phyloP scores from a whole-genome alignment of 2,888 invertebrate genomes.

The Drosophila siamana region DNA sequence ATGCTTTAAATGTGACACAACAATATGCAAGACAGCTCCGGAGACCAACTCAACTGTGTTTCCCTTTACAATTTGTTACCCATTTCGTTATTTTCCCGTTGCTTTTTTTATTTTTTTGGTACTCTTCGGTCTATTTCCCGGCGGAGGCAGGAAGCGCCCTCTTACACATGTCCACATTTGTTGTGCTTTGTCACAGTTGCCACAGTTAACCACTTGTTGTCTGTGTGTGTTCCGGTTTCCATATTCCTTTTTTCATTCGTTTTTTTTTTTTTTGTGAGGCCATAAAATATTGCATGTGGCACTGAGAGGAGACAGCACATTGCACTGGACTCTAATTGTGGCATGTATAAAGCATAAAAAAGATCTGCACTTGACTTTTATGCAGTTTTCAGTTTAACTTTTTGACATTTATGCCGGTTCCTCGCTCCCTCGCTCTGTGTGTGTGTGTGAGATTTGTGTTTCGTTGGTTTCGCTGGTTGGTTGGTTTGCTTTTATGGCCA shows the following conservation, averaged over 20 bases:
- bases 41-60: conserved; percentile 11
- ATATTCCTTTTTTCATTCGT: neutral
- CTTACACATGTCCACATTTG: conserved; percentile 50
- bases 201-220: conserved; percentile 56
- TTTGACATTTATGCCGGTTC: conserved; percentile 62
- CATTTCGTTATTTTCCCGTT: neutral
- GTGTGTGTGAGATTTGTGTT: conserved; percentile 7
- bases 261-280: conserved; percentile 10
- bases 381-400: conserved; percentile 60
- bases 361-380: conserved; percentile 58
- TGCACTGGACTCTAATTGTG: conserved; percentile 52
- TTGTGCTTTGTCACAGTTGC: conserved; percentile 29
- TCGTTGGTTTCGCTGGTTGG: conserved; percentile 33
- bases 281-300: conserved; percentile 23
- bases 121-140: conserved; percentile 10
- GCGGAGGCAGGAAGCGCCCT: conserved; percentile 22
- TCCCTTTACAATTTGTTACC: conserved; percentile 12
- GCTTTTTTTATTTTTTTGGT: neutral
- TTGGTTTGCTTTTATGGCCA: conserved; percentile 17
- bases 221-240: conserved; percentile 1
- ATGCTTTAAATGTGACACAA: neutral
- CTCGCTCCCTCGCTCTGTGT: neutral
- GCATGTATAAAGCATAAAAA: conserved; percentile 10
- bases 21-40: neutral
- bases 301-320: conserved; percentile 1